Conservation (phyloP, 2,888 invertebrate species). For the Orthosia incerta region DNA sequence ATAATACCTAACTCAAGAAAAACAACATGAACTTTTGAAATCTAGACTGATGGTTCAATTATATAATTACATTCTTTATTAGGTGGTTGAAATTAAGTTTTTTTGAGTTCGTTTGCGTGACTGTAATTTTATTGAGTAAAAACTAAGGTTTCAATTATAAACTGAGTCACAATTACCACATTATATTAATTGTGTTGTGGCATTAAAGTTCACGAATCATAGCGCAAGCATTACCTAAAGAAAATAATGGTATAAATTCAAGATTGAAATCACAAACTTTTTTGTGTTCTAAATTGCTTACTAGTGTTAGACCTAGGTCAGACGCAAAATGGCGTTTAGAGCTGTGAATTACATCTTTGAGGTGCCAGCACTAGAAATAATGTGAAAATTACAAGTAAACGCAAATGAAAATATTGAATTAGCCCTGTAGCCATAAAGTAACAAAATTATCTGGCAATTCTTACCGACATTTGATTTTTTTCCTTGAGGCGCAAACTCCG, state of each 20-base stretch:
- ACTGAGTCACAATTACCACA: conserved; percentile 3
- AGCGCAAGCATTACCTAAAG: not conserved
- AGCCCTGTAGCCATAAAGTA: conserved; percentile 40
- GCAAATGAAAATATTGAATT: conserved; percentile 50
- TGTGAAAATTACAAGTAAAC: conserved; percentile 20
- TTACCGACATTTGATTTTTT: conserved; percentile 60
- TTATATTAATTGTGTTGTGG: conserved; percentile 26
- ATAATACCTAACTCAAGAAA: not conserved
- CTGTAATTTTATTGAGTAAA: conserved; percentile 10
- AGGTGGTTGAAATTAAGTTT: conserved; percentile 21
- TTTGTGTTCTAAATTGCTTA: too few relatives aligned
- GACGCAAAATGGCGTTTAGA: not conserved
- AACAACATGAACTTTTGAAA: conserved; percentile 16
- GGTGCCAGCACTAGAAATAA: too few relatives aligned
- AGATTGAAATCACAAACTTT: too few relatives aligned
- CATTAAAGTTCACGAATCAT: conserved; percentile 7
- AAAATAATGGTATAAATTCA: not conserved
- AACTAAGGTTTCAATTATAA: conserved; percentile 38
- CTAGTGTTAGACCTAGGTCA: not conserved
- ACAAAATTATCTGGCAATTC: conserved; percentile 61
- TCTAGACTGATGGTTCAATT: conserved; percentile 6
- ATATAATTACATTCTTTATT: conserved; percentile 17
- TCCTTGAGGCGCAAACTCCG: conserved; percentile 58
- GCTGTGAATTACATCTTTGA: not conserved
- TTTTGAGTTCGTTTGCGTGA: conserved; percentile 34